phyloP scores from a whole-genome alignment of 92 coral and sea anemone genomes.

The Desmophyllum pertusum region DNA sequence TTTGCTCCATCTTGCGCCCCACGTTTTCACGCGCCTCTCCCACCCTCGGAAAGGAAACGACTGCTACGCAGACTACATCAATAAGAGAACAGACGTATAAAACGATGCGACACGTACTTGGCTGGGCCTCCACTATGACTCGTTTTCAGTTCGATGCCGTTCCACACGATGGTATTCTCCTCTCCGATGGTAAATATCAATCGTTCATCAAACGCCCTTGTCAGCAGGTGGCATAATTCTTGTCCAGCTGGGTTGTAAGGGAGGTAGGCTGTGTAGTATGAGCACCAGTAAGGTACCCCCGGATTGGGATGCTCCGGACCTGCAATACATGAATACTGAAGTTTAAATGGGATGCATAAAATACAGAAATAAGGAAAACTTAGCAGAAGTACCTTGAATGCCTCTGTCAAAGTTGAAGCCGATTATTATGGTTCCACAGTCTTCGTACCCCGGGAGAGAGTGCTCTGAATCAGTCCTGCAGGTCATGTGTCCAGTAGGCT shows the following conservation, averaged over 20 bases:
- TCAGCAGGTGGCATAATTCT: slow-evolving; percentile 10
- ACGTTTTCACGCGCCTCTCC: too few relatives aligned
- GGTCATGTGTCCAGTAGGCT: slow-evolving; percentile 56
- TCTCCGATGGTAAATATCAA: slow-evolving; percentile 43
- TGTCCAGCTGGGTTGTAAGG: slow-evolving; percentile 33
- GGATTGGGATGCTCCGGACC: slow-evolving; percentile 49
- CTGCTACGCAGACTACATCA: too few relatives aligned
- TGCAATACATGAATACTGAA: not conserved
- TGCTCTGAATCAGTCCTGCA: slow-evolving; percentile 5
- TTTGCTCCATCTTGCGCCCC: too few relatives aligned
- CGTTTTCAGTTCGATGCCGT: slow-evolving; percentile 26
- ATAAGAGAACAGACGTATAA: too few relatives aligned
- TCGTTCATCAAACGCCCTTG: slow-evolving; percentile 36
- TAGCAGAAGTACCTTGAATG: slow-evolving; percentile 26
- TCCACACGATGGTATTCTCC: slow-evolving; percentile 5
- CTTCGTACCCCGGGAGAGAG: slow-evolving; percentile 40
- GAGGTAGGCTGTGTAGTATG: slow-evolving; percentile 26
- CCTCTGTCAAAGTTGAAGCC: slow-evolving; percentile 50
- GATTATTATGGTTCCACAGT: slow-evolving; percentile 27
- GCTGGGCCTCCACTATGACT: not conserved
- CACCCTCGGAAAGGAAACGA: too few relatives aligned
- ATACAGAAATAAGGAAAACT: too few relatives aligned
- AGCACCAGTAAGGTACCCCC: slow-evolving; percentile 37
- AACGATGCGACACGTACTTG: not conserved
- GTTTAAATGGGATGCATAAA: not conserved